Percentiles rank a stretch among this genome's conserved stretches.
Evolutionary conservation across 2,888 invertebrate genomes (phyloP).

Genomic region (Luperina testacea): DNA sequence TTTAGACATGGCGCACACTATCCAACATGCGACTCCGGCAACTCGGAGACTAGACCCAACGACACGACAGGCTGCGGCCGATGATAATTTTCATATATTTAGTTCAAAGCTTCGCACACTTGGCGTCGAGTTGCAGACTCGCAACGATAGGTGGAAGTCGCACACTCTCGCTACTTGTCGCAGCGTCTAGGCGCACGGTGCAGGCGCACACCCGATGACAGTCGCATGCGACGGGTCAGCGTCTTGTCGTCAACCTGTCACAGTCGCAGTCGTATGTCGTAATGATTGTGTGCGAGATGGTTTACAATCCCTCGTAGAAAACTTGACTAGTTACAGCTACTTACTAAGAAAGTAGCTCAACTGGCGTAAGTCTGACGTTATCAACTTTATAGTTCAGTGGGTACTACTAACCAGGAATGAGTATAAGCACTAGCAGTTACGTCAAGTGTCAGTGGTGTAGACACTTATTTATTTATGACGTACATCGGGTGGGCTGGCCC

Average conservation of each 20-base stretch:
- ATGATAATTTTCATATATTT: neutral
- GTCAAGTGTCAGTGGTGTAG: conserved; percentile 69
- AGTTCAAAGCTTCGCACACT: neutral
- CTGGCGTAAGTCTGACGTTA: neutral
- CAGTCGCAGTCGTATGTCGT: neutral
- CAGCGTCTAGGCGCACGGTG: neutral
- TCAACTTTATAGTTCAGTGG: conserved; percentile 18
- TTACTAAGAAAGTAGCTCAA: neutral
- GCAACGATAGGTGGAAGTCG: neutral
- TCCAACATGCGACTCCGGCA: neutral
- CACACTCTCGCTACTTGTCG: neutral
- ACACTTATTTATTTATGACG: conserved; percentile 77
- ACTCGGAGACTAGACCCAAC: neutral
- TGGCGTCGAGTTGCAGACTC: neutral
- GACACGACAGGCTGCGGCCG: neutral
- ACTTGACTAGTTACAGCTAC: neutral
- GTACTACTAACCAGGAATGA: conserved; percentile 15
- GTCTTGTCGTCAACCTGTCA: neutral
- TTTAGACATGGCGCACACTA: neutral
- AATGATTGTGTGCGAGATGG: neutral
- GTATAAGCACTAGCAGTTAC: conserved; percentile 45
- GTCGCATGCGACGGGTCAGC: neutral
- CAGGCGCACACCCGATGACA: neutral
- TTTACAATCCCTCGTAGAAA: neutral
- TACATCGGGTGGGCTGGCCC: conserved; percentile 67